Percentiles rank a stretch among this genome's conserved stretches.
phyloP scores from a whole-genome alignment of 2,888 invertebrate species.

The Stenotaenia linearis region DNA sequence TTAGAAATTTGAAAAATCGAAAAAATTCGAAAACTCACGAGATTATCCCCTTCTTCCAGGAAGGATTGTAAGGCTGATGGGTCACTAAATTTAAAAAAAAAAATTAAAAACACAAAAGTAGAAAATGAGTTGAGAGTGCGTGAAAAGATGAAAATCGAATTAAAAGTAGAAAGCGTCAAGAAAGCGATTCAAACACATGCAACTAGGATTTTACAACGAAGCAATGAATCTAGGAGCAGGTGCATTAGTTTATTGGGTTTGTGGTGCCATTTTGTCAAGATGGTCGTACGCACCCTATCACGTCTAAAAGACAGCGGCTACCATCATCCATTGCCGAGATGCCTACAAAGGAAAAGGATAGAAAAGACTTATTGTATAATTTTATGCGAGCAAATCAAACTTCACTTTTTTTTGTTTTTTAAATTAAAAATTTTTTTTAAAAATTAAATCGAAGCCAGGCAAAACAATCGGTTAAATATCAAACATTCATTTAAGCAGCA shows the following conservation, averaged over 20 bases:
- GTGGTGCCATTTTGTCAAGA: conserved; percentile 17
- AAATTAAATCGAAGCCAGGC: not conserved
- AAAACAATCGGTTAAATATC: not conserved
- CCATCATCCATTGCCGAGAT: conserved; percentile 44
- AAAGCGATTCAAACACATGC: not conserved
- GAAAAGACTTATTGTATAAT: not conserved
- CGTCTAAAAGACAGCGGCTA: conserved; percentile 45
- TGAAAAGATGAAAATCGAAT: not conserved
- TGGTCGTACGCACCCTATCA: conserved; percentile 41
- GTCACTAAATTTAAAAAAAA: conserved; percentile 40
- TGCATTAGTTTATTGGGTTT: conserved; percentile 1
- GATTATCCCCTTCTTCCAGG: conserved; percentile 39
- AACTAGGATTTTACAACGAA: not conserved
- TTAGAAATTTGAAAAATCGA: not conserved
- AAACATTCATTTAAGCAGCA: not conserved
- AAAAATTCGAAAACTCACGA: conserved; percentile 28
- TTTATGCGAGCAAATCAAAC: conserved; percentile 12
- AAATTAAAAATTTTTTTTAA: not conserved
- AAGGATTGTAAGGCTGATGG: conserved; percentile 44
- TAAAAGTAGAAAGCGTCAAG: not conserved
- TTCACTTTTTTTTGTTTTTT: not conserved
- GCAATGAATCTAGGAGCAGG: not conserved
- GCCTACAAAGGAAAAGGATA: conserved; percentile 18
- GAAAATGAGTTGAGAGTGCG: not conserved
- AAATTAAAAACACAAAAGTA: not conserved